phyloP scores from a whole-genome alignment of 2,797 vertebrate genomes.

The Zalophus californianus region DNA sequence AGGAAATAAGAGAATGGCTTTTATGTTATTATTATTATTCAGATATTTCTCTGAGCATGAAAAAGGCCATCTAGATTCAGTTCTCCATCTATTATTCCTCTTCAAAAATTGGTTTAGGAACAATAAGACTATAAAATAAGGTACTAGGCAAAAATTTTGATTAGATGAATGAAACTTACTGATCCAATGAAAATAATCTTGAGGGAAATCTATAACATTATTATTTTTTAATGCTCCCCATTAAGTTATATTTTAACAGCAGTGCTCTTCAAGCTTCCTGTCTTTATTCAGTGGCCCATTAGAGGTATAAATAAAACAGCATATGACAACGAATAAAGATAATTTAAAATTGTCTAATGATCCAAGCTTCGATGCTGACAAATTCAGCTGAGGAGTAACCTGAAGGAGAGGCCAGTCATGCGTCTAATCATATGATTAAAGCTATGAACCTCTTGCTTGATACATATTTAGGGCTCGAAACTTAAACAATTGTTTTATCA shows the following conservation, averaged over 20 bases:
- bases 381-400: background rate
- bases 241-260: background rate
- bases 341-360: slow-evolving; percentile 53
- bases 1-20: background rate
- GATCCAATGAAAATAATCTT: background rate
- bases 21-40: background rate
- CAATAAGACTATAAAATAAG: background rate
- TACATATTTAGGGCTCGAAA: background rate
- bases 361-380: background rate
- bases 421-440: background rate
- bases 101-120: background rate
- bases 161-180: background rate
- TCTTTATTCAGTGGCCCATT: background rate
- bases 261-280: background rate
- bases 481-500: background rate
- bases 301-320: background rate
- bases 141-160: background rate
- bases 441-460: background rate
- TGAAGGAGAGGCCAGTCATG: background rate
- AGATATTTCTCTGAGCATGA: background rate
- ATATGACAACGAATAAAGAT: background rate
- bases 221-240: background rate
- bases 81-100: background rate
- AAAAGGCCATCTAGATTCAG: background rate
- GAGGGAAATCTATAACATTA: background rate